Base-by-base conservation (phyloP, 1,140 invertebrate species). In the Brachionus manjavacas region DNA sequence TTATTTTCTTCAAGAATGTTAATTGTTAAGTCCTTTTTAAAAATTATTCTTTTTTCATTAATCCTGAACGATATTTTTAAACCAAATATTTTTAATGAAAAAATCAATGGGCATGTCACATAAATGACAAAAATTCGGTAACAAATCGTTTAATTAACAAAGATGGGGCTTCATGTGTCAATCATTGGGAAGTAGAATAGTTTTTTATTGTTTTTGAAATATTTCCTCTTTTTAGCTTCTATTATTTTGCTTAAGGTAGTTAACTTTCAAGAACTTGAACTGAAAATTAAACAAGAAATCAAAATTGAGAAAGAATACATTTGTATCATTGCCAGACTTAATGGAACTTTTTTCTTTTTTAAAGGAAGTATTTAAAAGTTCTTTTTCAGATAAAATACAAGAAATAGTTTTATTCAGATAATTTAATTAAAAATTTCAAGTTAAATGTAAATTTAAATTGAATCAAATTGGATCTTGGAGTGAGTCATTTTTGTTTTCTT, bases 401-500 rank as follows among this genome's bases (percentile, higher is more conserved):
- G 14, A 46, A 14, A 2, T 6, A 35, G n/a, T n/a, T 6, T 35
- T 2, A 7, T 35, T 35, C 4, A 35, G 31, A 35, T 6, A 35
- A 35, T 6, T 35, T 35, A 0, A 35, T 35, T 35, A 14, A 46
- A 46, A 46, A 46, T 84, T 31, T 74, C 52, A 14, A 74, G 70
- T 12, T 60, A 23, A 84, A 84, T 74, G 52, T 55, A 95, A 97
- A 95, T 23, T 90, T 99, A 87, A 96, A n/a, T n/a, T n/a, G n/a
- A n/a, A n/a, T n/a, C n/a, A n/a, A n/a, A n/a, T n/a, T n/a, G n/a
- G n/a, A 96, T 8, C 94, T 96, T 11, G 92, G 97, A 84, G 96
- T 96, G 96, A 99, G 89, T 97, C 96, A 25, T 93, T 97, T 86
- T 92, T 99, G 72, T 98, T 95, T 91, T 93, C 95, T 86, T 97